A percentile compares a stretch with the other conserved stretches of the same genome.
These are phyloP conservation scores for Sylvicola cinctus DNA, from an alignment of 2,888 invertebrate genomes.

Conservation along the genomic window DNA sequence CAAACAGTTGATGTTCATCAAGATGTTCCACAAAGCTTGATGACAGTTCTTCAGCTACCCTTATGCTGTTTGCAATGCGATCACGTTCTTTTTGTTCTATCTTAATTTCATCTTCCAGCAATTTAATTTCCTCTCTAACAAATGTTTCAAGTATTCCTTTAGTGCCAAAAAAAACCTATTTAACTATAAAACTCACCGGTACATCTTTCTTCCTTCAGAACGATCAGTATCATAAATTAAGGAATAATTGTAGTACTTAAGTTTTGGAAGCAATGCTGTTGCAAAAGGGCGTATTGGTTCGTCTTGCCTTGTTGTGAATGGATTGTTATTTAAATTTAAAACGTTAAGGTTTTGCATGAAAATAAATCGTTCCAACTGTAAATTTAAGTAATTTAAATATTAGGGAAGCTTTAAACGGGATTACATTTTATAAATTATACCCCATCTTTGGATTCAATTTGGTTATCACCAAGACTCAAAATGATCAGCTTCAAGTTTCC, in stretches of 20 bases:
- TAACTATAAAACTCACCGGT: constrained; percentile 27
- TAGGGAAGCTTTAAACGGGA: no score
- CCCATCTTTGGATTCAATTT: constrained; percentile 48
- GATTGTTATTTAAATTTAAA: constrained; percentile 63
- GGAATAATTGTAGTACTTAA: constrained; percentile 22
- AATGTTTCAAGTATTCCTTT: no score
- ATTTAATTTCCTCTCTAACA: not conserved
- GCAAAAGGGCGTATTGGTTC: constrained; percentile 38
- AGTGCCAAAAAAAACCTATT: no score
- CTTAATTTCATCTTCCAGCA: constrained; percentile 33
- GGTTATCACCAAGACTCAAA: constrained; percentile 73
- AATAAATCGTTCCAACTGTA: constrained; percentile 48
- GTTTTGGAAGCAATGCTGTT: constrained; percentile 39
- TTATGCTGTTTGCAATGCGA: constrained; percentile 27
- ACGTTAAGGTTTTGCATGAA: constrained; percentile 44
- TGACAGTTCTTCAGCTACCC: constrained; percentile 37
- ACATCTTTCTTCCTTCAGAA: constrained; percentile 29
- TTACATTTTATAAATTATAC: no score
- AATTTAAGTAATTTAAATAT: no score
- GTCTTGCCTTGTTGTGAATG: constrained; percentile 43
- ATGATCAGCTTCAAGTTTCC: constrained; percentile 46
- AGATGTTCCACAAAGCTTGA: constrained; percentile 58
- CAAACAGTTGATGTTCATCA: constrained; percentile 44
- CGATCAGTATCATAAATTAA: constrained; percentile 36
- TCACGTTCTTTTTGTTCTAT: constrained; percentile 33